Evolutionary conservation across 2,797 vertebrate genomes (phyloP).

Genomic region (Streptopelia turtur): DNA sequence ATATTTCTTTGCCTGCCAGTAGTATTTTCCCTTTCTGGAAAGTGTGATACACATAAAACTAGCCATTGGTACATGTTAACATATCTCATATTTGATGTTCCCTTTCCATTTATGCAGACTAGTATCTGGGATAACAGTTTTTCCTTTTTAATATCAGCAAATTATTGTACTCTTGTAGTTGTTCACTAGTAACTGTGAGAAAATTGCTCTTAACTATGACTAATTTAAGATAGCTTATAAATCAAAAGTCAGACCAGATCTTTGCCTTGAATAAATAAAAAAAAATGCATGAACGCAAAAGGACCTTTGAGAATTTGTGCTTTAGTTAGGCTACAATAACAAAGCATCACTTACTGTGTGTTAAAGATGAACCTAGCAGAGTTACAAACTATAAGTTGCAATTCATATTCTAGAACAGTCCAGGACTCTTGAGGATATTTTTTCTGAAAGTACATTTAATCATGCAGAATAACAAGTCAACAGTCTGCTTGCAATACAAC

Average conservation of each 20-base stretch:
- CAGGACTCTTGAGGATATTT: neutral
- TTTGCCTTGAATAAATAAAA: constrained; percentile 5
- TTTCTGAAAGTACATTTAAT: neutral
- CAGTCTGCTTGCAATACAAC: neutral
- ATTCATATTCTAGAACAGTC: neutral
- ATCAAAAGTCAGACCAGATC: neutral
- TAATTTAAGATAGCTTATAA: neutral
- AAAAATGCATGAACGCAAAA: neutral
- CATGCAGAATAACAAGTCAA: neutral
- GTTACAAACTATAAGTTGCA: constrained; percentile 17
- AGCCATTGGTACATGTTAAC: neutral
- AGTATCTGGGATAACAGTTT: neutral
- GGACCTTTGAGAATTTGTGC: neutral
- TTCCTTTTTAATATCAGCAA: neutral
- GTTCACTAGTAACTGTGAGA: neutral
- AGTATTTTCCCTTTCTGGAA: neutral
- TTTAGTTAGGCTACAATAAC: neutral
- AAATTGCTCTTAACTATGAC: neutral
- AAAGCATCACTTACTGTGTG: neutral
- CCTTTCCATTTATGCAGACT: neutral
- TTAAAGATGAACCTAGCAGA: neutral
- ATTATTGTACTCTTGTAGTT: neutral
- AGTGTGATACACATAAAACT: neutral
- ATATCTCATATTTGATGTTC: neutral
- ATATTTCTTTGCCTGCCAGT: neutral